Base-by-base conservation (phyloP, 2,888 invertebrate genomes). In the Macrophya alboannulata region DNA sequence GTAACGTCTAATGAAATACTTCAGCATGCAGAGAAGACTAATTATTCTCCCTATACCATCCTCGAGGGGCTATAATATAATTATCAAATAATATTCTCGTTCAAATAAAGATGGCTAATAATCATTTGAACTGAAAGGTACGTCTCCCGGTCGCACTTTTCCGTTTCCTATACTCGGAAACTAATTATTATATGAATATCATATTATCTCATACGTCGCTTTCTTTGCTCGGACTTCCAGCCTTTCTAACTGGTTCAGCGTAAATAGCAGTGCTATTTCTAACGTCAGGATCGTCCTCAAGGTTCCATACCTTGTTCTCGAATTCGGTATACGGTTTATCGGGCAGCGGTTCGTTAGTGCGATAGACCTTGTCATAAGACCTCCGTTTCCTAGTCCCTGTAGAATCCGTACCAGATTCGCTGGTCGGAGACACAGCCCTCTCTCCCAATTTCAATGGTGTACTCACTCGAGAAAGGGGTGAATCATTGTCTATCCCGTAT, bases 321-420 rank as follows among this genome's bases (percentile, higher is more conserved):
- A 98, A 98, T 86, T 97, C 97, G 89, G 96, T 95, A 87, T 96
- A 95, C 65, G 98, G 97, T 91, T 96, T 95, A 88, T 95, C 95
- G 0, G 96, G 95, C 88, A 98, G 94, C 83, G 98, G 98, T 94
- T 98, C 98, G 92, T 97, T 95, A 12, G 98, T 98, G 88, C 96
- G 95, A 93, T 98, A 98, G 83, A 96, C 96, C 93, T 96, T 96
- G 92, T 98, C 98, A 93, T 98, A 98, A 89, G 95, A 96, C 88
- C 96, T 95, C 89, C 96, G 95, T 93, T 96, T 97, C 94, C 96
- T 96, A 86, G 89, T 84, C 94, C 87, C 74, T 91, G 86, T 95
- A 87, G 95, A 95, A 87, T 95, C 95, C 88, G 93, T 94, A 88
- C 94, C 95, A 0, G 94, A 94, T 86, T 95, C 95, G 83, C 95